Evolutionary conservation across 2,888 invertebrate genomes (phyloP).

Genomic region (Harpalus rufipes): DNA sequence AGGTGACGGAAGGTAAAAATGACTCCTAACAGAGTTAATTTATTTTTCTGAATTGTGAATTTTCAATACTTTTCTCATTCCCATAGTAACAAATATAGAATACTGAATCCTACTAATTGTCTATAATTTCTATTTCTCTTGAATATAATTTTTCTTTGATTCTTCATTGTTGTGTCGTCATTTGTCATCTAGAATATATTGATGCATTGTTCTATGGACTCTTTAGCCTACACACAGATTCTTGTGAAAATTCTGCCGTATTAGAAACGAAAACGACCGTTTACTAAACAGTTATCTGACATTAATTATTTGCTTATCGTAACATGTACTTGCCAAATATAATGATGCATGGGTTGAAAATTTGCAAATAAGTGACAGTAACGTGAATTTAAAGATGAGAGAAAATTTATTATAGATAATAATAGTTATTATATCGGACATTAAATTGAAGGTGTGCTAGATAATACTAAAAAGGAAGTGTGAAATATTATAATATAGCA

Average conservation of each 20-base stretch:
- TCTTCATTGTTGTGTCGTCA: slow-evolving; percentile 41
- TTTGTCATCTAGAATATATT: slow-evolving; percentile 39
- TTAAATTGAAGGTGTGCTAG: not conserved
- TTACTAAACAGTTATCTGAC: slow-evolving; percentile 35
- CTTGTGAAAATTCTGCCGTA: slow-evolving; percentile 30
- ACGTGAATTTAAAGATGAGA: not conserved
- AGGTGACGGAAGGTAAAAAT: too few relatives aligned
- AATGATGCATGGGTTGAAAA: slow-evolving; percentile 42
- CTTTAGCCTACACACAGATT: slow-evolving; percentile 16
- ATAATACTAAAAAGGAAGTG: not conserved
- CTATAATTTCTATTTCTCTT: slow-evolving; percentile 1
- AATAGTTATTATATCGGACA: not conserved
- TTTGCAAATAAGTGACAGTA: slow-evolving; percentile 22
- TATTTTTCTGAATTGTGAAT: not conserved
- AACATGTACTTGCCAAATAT: slow-evolving; percentile 34
- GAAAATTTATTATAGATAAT: not conserved
- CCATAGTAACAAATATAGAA: not conserved
- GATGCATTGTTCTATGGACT: slow-evolving; percentile 26
- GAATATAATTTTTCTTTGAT: not conserved
- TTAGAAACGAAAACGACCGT: slow-evolving; percentile 28
- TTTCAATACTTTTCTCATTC: not conserved
- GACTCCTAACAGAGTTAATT: too few relatives aligned
- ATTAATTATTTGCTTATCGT: slow-evolving; percentile 52
- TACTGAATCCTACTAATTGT: not conserved
- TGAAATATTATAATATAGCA: not conserved